phyloP scores from a whole-genome alignment of 2,888 invertebrate species.

The Amorpha juglandis region DNA sequence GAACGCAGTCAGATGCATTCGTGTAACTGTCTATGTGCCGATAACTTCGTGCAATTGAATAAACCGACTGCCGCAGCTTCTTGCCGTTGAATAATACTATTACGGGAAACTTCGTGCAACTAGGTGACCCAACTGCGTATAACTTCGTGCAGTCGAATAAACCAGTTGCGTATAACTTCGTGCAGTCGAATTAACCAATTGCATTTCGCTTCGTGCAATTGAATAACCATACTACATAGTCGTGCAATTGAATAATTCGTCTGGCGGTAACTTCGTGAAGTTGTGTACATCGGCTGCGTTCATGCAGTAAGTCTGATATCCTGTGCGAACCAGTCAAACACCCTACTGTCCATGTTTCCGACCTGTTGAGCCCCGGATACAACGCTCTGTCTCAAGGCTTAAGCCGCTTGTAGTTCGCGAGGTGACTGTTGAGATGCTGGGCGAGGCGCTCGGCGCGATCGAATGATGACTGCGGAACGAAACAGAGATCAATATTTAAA shows the following conservation, averaged over 20 bases:
- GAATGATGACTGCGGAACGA: conserved; percentile 70
- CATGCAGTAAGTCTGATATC: not conserved
- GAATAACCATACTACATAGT: no score
- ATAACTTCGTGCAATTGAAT: no score
- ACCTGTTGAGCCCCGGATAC: not conserved
- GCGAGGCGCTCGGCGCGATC: conserved; percentile 76
- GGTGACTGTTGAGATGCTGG: conserved; percentile 79
- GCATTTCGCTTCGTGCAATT: no score
- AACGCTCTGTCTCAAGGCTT: conserved; percentile 57
- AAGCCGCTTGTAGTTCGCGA: conserved; percentile 78
- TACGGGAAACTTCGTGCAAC: no score
- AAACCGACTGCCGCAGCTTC: not conserved
- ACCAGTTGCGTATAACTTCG: not conserved
- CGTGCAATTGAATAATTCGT: no score
- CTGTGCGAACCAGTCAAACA: not conserved
- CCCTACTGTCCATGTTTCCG: not conserved
- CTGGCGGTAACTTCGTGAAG: no score
- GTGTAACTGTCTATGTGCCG: not conserved
- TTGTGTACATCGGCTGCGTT: no score
- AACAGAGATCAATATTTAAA: no score
- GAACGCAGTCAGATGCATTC: not conserved
- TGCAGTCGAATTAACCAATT: not conserved
- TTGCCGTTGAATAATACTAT: not conserved
- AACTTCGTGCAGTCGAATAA: no score
- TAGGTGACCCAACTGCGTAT: no score